Evolutionary conservation across 2,888 invertebrate genomes (phyloP), one percentile per base, ranked within the genome.

Genomic region (Conus canariensis): DNA sequence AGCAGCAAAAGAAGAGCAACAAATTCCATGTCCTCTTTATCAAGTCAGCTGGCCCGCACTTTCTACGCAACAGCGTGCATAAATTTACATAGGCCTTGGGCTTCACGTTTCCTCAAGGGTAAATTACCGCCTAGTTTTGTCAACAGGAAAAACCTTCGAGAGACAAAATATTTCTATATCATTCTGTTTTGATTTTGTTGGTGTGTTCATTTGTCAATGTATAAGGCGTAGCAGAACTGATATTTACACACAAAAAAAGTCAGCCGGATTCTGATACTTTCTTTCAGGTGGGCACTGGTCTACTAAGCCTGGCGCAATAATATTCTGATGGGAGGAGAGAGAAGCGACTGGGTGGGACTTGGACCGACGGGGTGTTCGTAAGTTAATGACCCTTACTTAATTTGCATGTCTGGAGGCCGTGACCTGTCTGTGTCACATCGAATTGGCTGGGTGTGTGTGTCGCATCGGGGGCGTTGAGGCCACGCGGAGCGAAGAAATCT

Each of bases 341-440:
- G 16, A 64, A 64, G 60, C 10, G 60, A 64, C 12, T 64, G 60
- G 12, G 12, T 14, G 60, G 16, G 60, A 16, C 12, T 64, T 10
- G 60, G 60, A 16, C 16, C 10, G 60, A 16, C 12, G 80, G 30
- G 12, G 10, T 25, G 77, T 8, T 30, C 30, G 30, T 22, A 83
- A 30, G 30, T 80, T 80, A 30, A 56, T 58, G 82, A 83, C 82
- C 82, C 82, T 56, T 10, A 0, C 4, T 83, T n/a, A 10, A 58
- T 83, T 83, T 83, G 82, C 82, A 83, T 83, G 82, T 83, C 82
- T 83, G 56, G 58, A 83, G 82, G 82, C 82, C 82, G 82, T 83
- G 82, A 83, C 82, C 82, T 83, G 82, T 83, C 82, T 83, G 82
- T 83, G 82, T 83, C 82, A 83, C 45, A 12, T 80, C 9, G 9